Percentiles rank a stretch among this genome's conserved stretches.
Conservation (phyloP, 1,140 invertebrate genomes). For the Metopolophium dirhodum region DNA sequence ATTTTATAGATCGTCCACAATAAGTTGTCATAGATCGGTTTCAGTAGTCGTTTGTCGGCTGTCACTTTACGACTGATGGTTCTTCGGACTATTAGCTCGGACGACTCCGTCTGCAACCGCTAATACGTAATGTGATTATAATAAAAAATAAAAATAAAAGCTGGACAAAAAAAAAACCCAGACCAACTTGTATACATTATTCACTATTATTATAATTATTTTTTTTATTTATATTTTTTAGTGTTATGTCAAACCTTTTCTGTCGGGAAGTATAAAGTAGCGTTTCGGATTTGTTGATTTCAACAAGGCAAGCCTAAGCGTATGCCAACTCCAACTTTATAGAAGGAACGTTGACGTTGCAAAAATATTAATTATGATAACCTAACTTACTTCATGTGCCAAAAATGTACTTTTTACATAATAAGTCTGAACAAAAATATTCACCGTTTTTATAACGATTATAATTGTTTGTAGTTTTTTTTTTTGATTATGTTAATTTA, state of each 20-base stretch:
- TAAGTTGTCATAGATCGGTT: background rate
- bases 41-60: background rate
- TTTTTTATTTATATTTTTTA: background rate
- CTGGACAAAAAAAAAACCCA: no score
- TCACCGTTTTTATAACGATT: background rate
- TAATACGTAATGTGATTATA: background rate
- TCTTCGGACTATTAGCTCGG: background rate
- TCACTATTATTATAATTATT: background rate
- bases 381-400: background rate
- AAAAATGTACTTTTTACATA: background rate
- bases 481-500: background rate
- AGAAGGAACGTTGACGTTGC: background rate
- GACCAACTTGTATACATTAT: no score
- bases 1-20: background rate
- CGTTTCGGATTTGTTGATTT: background rate
- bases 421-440: background rate
- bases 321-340: background rate
- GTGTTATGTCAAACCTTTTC: no score
- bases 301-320: background rate
- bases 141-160: no score
- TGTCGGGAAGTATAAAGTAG: background rate
- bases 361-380: background rate
- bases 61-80: background rate
- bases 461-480: background rate
- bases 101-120: background rate